A percentile compares a stretch with the other conserved stretches of the same genome.
phyloP scores from a whole-genome alignment of 2,113 vertebrate species.

The Nothoprocta perdicaria region DNA sequence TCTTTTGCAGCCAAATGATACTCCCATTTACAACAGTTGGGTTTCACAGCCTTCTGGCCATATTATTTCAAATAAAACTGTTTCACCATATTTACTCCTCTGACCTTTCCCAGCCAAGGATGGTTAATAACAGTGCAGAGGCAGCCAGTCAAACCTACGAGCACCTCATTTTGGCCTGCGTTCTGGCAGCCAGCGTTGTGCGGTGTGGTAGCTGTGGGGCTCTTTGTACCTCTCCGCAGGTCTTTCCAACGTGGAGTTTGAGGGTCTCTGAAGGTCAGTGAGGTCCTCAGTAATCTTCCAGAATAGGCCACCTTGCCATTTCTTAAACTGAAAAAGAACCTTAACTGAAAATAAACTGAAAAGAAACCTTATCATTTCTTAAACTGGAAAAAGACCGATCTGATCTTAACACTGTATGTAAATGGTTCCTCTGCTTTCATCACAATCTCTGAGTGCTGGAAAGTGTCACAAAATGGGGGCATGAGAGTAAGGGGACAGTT shows the following conservation, averaged over 20 bases:
- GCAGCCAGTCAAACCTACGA: not conserved
- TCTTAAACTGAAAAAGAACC: not conserved
- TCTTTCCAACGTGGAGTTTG: not conserved
- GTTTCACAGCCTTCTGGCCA: not conserved
- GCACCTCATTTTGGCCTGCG: rapidly evolving
- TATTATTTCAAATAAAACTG: not conserved
- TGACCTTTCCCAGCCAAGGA: not conserved
- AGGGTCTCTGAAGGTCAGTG: not conserved
- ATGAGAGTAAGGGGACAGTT: not conserved
- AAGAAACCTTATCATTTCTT: not conserved
- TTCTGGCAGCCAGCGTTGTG: rapidly evolving
- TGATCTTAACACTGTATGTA: rapidly evolving
- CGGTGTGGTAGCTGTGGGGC: rapidly evolving
- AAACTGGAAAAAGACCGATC: not conserved
- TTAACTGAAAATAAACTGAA: too few relatives aligned
- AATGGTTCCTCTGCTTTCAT: rapidly evolving
- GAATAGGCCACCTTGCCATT: not conserved
- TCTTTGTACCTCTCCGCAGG: rapidly evolving
- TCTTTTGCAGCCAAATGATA: constrained; percentile 18
- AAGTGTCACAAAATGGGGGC: not conserved
- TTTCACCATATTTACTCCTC: not conserved
- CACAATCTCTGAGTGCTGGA: rapidly evolving
- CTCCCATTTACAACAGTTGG: constrained; percentile 30
- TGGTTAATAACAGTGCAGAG: rapidly evolving
- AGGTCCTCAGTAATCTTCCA: not conserved